Base-by-base conservation (phyloP, 2,888 invertebrate genomes). In the Troilus luridus region DNA sequence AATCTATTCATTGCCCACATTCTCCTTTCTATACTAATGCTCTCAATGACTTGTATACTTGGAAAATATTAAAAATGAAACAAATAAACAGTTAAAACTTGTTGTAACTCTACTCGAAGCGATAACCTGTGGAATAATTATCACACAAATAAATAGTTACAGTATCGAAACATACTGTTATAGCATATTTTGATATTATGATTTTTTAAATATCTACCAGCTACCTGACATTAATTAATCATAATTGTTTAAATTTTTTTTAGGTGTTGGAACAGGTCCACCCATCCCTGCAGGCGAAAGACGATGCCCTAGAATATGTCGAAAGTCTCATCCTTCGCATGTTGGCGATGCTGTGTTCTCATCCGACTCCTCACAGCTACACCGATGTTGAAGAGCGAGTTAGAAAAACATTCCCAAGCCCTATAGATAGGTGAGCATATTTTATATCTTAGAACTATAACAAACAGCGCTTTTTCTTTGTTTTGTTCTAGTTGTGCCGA, bases 321-420 rank as follows among this genome's bases (percentile, higher is more conserved):
- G 99, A 99, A 95, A 96, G 97, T 91, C 95, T 99, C 92, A 98
- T 99, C 94, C 95, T 99, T 92, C 96, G 97, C 92, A 96, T 99
- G 92, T 95, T 99, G 94, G 97, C 97, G 27, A 97, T 97, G 96
- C 95, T 99, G 92, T 98, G 98, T 94, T 97, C 97, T 62, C 96
- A 96, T 93, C 98, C 98, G 58, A 93, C 94, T 12, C 96, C 97
- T 92, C 97, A 97, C 93, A 97, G 97, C 58, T 96, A 97, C 54
- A 95, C 97, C 96, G 99, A 99, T 95, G 98, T 99, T 93, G 98
- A 99, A 94, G 98, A 98, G 93, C 96, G 98, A 92, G 98, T 99
- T 64, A 96, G 97, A 93, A 97, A 97, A 93, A 97, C 98, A 91
- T 98, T 99, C 95, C 99, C 99, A n/a, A 97, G 97, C 24, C 98